Conservation (phyloP, 1,140 invertebrate genomes). For the Leguminivora glycinivorella region DNA sequence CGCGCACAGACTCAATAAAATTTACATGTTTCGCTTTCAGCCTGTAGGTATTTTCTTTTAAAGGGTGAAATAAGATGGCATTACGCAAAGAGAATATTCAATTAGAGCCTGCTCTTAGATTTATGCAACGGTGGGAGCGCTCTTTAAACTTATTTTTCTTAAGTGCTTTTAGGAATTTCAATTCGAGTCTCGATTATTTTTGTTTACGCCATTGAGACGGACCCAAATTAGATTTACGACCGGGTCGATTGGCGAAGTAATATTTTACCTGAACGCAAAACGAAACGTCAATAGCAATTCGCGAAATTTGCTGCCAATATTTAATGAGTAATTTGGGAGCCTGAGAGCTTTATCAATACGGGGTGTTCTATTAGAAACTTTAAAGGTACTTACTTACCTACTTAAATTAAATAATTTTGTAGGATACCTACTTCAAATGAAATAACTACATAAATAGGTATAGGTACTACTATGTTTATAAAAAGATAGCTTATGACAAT, state of each 20-base stretch:
- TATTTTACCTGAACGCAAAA: constrained; percentile 25
- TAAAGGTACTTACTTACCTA: too few species aligned
- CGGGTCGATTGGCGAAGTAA: constrained; percentile 23
- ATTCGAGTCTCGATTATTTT: constrained; percentile 42
- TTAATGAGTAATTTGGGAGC: constrained; percentile 19
- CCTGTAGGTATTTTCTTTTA: constrained; percentile 73
- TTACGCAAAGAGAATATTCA: constrained; percentile 76
- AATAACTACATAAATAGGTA: too few species aligned
- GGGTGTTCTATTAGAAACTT: background rate
- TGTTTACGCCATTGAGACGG: constrained; percentile 34
- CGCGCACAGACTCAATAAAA: constrained; percentile 70
- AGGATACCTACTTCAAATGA: background rate
- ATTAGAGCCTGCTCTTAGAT: constrained; percentile 73
- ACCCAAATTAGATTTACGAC: constrained; percentile 17
- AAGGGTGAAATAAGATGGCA: constrained; percentile 73
- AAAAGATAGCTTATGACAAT: too few species aligned
- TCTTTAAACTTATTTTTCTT: constrained; percentile 57
- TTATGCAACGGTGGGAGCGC: constrained; percentile 57
- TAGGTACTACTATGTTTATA: too few species aligned
- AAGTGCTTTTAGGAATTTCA: constrained; percentile 37
- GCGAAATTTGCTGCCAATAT: constrained; percentile 14
- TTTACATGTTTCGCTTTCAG: constrained; percentile 76
- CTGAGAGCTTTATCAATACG: constrained; percentile 33
- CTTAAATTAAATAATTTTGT: background rate
- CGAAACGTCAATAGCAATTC: constrained; percentile 19